Conservation (phyloP, 2,888 invertebrate genomes). For the Orthosia cruda region DNA sequence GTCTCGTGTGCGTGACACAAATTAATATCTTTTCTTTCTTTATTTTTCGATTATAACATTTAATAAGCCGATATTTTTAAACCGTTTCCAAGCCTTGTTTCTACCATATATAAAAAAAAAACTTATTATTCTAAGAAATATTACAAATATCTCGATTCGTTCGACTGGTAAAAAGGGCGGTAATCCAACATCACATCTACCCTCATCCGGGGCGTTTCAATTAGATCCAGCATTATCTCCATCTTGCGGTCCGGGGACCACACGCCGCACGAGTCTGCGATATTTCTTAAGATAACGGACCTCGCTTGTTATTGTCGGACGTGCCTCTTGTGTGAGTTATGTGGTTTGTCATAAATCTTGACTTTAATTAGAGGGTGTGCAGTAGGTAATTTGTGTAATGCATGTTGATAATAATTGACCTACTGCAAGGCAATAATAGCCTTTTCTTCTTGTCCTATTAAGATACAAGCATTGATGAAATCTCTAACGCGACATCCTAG, state of each 20-base stretch:
- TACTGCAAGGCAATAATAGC: background rate
- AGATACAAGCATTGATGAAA: too few relatives aligned
- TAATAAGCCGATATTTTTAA: too few relatives aligned
- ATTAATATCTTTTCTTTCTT: too few relatives aligned
- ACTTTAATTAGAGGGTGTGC: conserved; percentile 39
- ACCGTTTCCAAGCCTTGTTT: background rate
- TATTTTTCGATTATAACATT: too few relatives aligned
- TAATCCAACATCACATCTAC: conserved; percentile 62
- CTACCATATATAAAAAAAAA: background rate
- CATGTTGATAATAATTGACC: background rate
- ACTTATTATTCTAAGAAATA: background rate
- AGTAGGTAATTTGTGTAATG: background rate
- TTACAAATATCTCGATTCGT: conserved; percentile 36
- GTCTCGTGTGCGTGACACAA: too few relatives aligned
- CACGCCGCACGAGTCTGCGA: conserved; percentile 74
- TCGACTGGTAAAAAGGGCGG: conserved; percentile 58
- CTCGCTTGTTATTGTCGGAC: conserved; percentile 59
- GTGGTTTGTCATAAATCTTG: conserved; percentile 54
- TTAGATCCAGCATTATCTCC: conserved; percentile 79
- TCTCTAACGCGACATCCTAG: too few relatives aligned
- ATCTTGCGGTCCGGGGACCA: conserved; percentile 69
- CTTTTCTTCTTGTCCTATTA: background rate
- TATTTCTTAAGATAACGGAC: conserved; percentile 76
- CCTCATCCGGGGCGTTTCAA: conserved; percentile 76
- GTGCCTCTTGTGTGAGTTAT: conserved; percentile 55